These are phyloP conservation scores for Linnaemya vulpina DNA, from an alignment of 2,888 invertebrate genomes.

Conservation along the genomic window DNA sequence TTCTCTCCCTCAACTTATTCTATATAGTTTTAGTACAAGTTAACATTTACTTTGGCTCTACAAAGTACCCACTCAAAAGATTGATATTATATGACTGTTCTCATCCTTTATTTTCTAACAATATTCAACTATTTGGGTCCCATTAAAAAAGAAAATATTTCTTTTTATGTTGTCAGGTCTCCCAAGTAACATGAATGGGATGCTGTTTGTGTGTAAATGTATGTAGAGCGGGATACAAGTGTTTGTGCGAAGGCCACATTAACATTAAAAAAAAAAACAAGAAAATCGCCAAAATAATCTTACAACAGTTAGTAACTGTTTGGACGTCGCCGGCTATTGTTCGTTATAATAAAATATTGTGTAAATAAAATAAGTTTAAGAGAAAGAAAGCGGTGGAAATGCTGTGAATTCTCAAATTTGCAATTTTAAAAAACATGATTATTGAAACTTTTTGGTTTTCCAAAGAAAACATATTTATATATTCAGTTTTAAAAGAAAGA, in stretches of 20 bases:
- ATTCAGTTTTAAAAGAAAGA: background rate
- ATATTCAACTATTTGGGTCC: constrained; percentile 5
- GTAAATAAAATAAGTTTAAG: background rate
- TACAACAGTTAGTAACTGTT: constrained; percentile 80
- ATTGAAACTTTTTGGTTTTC: background rate
- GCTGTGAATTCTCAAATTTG: constrained; percentile 1
- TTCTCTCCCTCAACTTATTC: constrained; percentile 19
- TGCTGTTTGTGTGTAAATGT: constrained; percentile 43
- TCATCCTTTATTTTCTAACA: constrained; percentile 35
- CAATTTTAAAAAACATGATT: constrained; percentile 21
- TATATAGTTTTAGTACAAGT: constrained; percentile 48
- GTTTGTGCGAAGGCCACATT: constrained; percentile 76
- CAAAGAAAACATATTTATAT: background rate
- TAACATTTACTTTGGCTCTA: constrained; percentile 49
- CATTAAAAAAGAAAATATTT: constrained; percentile 17
- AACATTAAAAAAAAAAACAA: constrained; percentile 66
- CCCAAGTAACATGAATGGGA: constrained; percentile 25
- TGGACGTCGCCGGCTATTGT: constrained; percentile 79
- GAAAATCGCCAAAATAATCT: constrained; percentile 77
- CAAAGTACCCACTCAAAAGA: constrained; percentile 34
- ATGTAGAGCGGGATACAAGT: background rate
- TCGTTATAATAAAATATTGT: constrained; percentile 53
- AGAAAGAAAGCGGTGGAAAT: constrained; percentile 22
- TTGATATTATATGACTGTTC: constrained; percentile 49
- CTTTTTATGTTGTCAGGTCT: constrained; percentile 14